These are phyloP conservation scores for Tenthredo mesomela DNA, from an alignment of 2,888 invertebrate genomes.

Conservation along the genomic window DNA sequence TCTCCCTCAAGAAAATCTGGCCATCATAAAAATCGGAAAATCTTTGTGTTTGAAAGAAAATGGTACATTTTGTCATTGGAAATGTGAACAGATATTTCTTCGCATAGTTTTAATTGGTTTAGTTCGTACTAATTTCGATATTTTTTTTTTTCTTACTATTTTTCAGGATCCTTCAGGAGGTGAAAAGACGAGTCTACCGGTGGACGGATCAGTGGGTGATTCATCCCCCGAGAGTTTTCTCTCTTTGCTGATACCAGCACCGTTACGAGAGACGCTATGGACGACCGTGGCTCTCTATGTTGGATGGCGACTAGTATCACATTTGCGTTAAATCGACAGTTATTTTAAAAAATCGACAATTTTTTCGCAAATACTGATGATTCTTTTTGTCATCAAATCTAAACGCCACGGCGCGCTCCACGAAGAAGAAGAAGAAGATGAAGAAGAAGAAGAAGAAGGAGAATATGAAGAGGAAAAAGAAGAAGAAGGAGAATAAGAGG, in stretches of 20 bases:
- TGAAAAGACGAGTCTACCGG: constrained; percentile 73
- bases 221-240: constrained; percentile 73
- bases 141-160: constrained; percentile 55
- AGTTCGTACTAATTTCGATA: not conserved
- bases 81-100: not conserved
- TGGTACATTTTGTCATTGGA: too few relatives aligned
- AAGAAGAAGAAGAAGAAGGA: constrained; percentile 50
- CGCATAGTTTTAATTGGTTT: not conserved
- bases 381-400: not conserved
- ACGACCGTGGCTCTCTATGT: constrained; percentile 76
- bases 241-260: constrained; percentile 74
- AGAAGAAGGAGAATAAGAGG: not conserved
- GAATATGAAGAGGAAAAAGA: constrained; percentile 51
- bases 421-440: constrained; percentile 38
- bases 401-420: not conserved
- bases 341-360: constrained; percentile 40
- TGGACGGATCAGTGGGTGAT: constrained; percentile 67
- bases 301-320: constrained; percentile 76
- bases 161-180: constrained; percentile 73
- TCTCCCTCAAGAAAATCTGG: too few relatives aligned
- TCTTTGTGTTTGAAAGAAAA: not conserved
- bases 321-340: constrained; percentile 72
- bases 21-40: too few relatives aligned
- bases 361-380: constrained; percentile 9
- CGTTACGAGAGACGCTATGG: constrained; percentile 76